A percentile compares a stretch with the other conserved stretches of the same genome.
These are phyloP conservation scores for Neodiprion lecontei DNA, from an alignment of 1,140 invertebrate species.

Conservation along the genomic window DNA sequence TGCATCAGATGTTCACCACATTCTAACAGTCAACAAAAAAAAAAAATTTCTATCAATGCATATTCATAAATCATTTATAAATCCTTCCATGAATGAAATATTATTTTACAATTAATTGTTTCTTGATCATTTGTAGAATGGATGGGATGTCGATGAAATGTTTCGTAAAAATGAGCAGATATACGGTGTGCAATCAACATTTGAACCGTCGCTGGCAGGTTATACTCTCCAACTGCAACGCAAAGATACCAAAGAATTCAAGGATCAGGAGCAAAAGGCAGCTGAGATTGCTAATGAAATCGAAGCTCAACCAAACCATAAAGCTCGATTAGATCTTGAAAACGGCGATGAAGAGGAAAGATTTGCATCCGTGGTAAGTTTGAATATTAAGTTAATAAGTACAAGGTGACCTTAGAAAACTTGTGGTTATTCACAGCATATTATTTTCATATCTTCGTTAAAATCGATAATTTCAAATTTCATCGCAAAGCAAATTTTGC, in stretches of 20 bases:
- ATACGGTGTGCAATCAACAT: conserved; percentile 88
- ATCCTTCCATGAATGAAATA: not conserved
- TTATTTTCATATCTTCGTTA: too few relatives aligned
- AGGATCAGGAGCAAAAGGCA: conserved; percentile 73
- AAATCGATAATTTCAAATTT: too few relatives aligned
- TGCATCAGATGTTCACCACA: conserved; percentile 20
- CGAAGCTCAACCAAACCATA: conserved; percentile 82
- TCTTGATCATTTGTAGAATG: conserved; percentile 69
- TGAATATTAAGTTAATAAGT: conserved; percentile 27
- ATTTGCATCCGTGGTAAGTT: conserved; percentile 77
- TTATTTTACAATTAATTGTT: not conserved
- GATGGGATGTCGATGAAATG: conserved; percentile 96
- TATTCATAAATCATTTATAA: conserved; percentile 16
- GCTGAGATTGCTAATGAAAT: conserved; percentile 89
- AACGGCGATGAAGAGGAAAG: conserved; percentile 91
- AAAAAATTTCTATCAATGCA: not conserved
- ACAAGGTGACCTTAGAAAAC: not conserved
- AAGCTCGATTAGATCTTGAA: conserved; percentile 82
- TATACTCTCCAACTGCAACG: conserved; percentile 89
- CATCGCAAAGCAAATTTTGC: too few relatives aligned
- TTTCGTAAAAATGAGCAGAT: conserved; percentile 90
- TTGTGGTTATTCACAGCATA: not conserved
- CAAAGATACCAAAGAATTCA: conserved; percentile 86
- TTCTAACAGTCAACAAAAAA: not conserved
- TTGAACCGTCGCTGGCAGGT: conserved; percentile 82